Evolutionary conservation across 2,888 invertebrate species (phyloP).

Genomic region (Metopia argyrocephala): DNA sequence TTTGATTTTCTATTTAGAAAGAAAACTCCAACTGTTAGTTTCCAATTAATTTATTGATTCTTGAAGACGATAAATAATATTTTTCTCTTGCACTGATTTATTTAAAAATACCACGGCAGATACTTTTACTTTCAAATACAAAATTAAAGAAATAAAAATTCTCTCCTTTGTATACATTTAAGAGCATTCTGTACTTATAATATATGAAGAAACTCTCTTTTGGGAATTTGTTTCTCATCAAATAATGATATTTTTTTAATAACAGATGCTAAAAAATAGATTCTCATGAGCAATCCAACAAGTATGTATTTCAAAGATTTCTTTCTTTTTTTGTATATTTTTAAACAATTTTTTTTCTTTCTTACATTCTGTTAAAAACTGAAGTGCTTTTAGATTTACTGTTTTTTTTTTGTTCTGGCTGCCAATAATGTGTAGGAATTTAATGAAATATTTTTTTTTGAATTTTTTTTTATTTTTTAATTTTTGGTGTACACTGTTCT

Average conservation of each 20-base stretch:
- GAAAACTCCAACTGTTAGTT: constrained; percentile 25
- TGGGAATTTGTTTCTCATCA: background rate
- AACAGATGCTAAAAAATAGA: background rate
- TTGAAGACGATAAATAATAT: background rate
- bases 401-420: constrained; percentile 1
- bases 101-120: background rate
- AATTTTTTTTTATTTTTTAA: background rate
- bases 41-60: constrained; percentile 25
- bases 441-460: constrained; percentile 1
- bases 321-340: background rate
- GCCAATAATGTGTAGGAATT: background rate
- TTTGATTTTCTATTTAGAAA: background rate
- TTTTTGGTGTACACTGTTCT: background rate
- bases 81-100: background rate
- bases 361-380: background rate
- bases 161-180: background rate
- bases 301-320: constrained; percentile 33
- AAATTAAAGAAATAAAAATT: background rate
- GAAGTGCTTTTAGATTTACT: background rate
- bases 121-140: constrained; percentile 43
- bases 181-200: too few relatives aligned
- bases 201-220: too few relatives aligned
- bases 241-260: too few relatives aligned
- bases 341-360: background rate
- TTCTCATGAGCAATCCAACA: constrained; percentile 20